Base-by-base conservation (phyloP, 2,113 vertebrate genomes). In the Cololabis saira region DNA sequence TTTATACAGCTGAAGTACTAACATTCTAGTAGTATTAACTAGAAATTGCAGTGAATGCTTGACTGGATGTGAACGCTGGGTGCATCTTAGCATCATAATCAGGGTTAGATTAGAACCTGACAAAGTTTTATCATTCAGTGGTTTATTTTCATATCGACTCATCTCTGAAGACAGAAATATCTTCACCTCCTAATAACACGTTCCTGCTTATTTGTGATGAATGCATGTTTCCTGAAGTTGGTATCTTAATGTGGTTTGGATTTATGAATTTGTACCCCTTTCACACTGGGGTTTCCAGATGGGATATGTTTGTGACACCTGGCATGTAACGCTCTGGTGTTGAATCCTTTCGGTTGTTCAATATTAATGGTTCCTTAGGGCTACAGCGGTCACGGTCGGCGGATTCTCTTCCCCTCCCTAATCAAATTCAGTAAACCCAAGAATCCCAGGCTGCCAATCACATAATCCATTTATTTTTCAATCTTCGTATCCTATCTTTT, bases 401-500 rank as follows among this genome's bases (percentile, higher is more conserved):
- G 58, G 82, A 71, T 70, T 86, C 69, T 55, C 65, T 61, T 1
- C 33, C 67, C 47, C 58, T n/a, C n/a, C 49, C 63, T 72, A 85
- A 83, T 84, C 81, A 81, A 89, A 81, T 85, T 73, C 71, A 65
- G 57, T 73, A 86, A 87, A 83, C 76, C 67, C 78, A 61, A 59
- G 77, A 87, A 72, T 89, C 82, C 75, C 66, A 61, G 61, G 74
- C 78, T 87, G 87, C 85, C 89, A 83, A 64, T 90, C 89, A 79
- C 73, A 68, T 60, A 83, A 65, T 76, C 85, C 82, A 87, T 89
- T 90, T 89, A 86, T 83, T 89, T 89, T 87, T 77, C 89, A 85
- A 88, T 88, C 78, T 86, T 50, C 57, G 17, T 13, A 50, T 61
- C 65, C 43, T 73, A 51, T 57, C 61, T 13, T 19, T 7, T 74